Conservation (phyloP, 2,888 invertebrate genomes). For the Caenorhabditis afra region DNA sequence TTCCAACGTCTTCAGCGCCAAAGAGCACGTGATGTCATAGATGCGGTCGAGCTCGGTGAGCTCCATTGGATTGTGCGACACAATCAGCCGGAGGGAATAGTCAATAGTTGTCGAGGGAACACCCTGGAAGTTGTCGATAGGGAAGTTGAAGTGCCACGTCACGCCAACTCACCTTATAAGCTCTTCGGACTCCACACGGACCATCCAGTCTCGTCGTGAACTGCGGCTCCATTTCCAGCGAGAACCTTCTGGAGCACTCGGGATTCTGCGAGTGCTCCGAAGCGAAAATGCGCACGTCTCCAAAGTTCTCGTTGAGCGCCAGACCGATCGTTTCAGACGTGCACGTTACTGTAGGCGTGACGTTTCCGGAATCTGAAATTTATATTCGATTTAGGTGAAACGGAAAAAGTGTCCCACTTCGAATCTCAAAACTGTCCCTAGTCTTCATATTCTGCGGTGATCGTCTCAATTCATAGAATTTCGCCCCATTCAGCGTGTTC, state of each 20-base stretch:
- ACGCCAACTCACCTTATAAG: slow-evolving; percentile 21
- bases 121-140: slow-evolving; percentile 16
- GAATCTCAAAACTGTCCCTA: slow-evolving; percentile 23
- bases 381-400: too few relatives aligned
- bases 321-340: slow-evolving; percentile 35
- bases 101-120: slow-evolving; percentile 39
- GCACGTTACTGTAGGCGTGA: slow-evolving; percentile 52
- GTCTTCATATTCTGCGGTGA: slow-evolving; percentile 20
- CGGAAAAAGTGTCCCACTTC: slow-evolving; percentile 11
- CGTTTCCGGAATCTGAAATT: slow-evolving; percentile 26
- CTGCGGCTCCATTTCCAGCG: slow-evolving; percentile 30
- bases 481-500: slow-evolving; percentile 59
- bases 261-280: slow-evolving; percentile 28
- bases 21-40: slow-evolving; percentile 65
- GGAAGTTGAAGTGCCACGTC: too few relatives aligned
- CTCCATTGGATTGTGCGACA: slow-evolving; percentile 50
- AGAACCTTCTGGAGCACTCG: slow-evolving; percentile 22
- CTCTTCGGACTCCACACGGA: slow-evolving; percentile 45
- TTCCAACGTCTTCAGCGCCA: slow-evolving; percentile 43
- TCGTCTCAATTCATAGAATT: slow-evolving; percentile 54
- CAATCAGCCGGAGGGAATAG: slow-evolving; percentile 59
- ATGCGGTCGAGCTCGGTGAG: slow-evolving; percentile 63
- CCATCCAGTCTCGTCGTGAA: slow-evolving; percentile 44
- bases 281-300: slow-evolving; percentile 34
- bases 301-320: slow-evolving; percentile 41